These are phyloP conservation scores for Pan paniscus DNA, from an alignment of 2,113 vertebrate genomes.

Conservation along the genomic window DNA sequence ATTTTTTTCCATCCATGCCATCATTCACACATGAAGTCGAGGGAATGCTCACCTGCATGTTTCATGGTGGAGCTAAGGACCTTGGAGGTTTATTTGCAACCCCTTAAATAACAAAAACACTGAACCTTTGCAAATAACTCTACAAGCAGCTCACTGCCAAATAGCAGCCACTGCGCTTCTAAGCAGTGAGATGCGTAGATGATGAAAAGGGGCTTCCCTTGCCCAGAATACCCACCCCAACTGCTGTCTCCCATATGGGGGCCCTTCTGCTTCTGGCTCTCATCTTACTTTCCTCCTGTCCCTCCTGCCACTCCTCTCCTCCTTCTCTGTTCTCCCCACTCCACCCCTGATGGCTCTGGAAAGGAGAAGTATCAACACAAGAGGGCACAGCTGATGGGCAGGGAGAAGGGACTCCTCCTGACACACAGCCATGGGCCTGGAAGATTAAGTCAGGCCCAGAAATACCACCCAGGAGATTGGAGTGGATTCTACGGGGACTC, in stretches of 20 bases:
- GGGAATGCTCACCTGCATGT: no score
- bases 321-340: not conserved
- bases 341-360: not conserved
- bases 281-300: not conserved
- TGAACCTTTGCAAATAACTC: not conserved
- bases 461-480: not conserved
- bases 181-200: not conserved
- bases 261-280: not conserved
- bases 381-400: not conserved
- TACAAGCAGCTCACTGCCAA: fast-evolving
- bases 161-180: not conserved
- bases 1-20: not conserved
- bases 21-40: fast-evolving
- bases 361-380: not conserved
- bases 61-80: not conserved
- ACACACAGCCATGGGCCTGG: not conserved
- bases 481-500: not conserved
- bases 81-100: not conserved
- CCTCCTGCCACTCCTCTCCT: not conserved
- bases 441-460: not conserved
- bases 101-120: not conserved
- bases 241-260: not conserved
- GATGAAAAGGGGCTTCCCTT: not conserved
- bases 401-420: not conserved
- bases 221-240: fast-evolving